Conservation (phyloP, 1,140 invertebrate genomes). For the Fopius arisanus region DNA sequence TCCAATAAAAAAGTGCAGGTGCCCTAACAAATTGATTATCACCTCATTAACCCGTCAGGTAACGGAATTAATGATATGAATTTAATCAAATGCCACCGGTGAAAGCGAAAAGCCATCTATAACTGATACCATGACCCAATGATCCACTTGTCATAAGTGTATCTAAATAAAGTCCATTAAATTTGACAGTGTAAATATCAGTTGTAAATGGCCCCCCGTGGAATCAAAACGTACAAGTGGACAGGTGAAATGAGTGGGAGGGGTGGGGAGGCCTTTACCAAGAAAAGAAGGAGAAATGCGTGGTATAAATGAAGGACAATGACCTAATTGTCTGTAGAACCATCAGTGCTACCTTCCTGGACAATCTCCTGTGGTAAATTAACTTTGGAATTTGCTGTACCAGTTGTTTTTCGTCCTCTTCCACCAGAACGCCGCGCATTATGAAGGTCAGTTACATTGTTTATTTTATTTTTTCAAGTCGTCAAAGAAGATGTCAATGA, state of each 20-base stretch:
- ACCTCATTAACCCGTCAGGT: background rate
- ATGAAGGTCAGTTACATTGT: constrained; percentile 18
- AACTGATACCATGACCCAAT: constrained; percentile 7
- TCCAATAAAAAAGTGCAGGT: background rate
- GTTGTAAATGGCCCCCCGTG: background rate
- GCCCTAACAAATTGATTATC: background rate
- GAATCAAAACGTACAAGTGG: background rate
- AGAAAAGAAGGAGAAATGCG: constrained; percentile 35
- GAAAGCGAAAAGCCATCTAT: constrained; percentile 24
- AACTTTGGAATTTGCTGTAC: constrained; percentile 8
- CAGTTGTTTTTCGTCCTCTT: background rate
- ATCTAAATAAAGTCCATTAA: constrained; percentile 6
- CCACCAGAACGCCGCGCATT: background rate
- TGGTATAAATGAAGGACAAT: constrained; percentile 63
- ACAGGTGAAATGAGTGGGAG: background rate
- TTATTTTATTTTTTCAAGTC: background rate
- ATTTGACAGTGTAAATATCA: background rate
- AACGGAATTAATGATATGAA: background rate
- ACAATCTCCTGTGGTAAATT: constrained; percentile 38
- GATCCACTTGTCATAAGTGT: constrained; percentile 18
- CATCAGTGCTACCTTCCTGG: constrained; percentile 50
- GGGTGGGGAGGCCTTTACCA: background rate
- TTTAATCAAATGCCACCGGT: background rate
- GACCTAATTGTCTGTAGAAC: constrained; percentile 62
- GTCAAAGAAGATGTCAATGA: too few relatives aligned